phyloP scores from a whole-genome alignment of 2,888 invertebrate species.

The Drosophila multiciliata region DNA sequence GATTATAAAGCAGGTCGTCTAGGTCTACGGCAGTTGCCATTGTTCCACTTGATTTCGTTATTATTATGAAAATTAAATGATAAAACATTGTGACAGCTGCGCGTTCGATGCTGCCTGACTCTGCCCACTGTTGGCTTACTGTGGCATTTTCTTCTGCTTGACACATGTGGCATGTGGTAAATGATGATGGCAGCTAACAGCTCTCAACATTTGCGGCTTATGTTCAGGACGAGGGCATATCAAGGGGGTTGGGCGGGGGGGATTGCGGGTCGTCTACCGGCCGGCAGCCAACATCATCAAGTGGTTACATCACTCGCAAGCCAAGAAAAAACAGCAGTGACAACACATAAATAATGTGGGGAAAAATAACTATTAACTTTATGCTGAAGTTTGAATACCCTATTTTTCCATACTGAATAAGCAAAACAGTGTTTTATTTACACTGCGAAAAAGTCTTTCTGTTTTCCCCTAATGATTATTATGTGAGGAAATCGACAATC shows the following conservation, averaged over 20 bases:
- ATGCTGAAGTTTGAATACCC: slow-evolving; percentile 35
- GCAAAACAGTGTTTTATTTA: neutral
- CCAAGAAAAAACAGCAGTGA: slow-evolving; percentile 32
- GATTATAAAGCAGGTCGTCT: slow-evolving; percentile 20
- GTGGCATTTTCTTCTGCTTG: slow-evolving; percentile 66
- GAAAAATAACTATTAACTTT: slow-evolving; percentile 20
- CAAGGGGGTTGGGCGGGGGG: neutral
- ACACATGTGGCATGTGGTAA: slow-evolving; percentile 63
- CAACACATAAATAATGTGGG: slow-evolving; percentile 64
- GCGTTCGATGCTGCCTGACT: slow-evolving; percentile 46
- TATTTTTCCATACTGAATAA: slow-evolving; percentile 17
- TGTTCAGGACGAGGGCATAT: slow-evolving; percentile 1
- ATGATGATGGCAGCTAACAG: slow-evolving; percentile 75
- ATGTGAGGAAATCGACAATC: neutral
- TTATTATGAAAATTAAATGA: slow-evolving; percentile 81
- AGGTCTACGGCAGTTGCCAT: slow-evolving; percentile 22
- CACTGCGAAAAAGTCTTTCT: neutral
- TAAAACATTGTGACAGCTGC: slow-evolving; percentile 79
- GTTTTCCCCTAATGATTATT: neutral
- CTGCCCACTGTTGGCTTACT: slow-evolving; percentile 42
- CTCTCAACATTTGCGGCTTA: slow-evolving; percentile 47
- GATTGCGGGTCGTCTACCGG: no score
- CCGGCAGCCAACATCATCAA: slow-evolving; percentile 6
- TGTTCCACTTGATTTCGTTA: slow-evolving; percentile 77
- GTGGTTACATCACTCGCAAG: slow-evolving; percentile 33